Evolutionary conservation across 1,140 invertebrate genomes (phyloP).

Genomic region (Pseudomyrmex gracilis): DNA sequence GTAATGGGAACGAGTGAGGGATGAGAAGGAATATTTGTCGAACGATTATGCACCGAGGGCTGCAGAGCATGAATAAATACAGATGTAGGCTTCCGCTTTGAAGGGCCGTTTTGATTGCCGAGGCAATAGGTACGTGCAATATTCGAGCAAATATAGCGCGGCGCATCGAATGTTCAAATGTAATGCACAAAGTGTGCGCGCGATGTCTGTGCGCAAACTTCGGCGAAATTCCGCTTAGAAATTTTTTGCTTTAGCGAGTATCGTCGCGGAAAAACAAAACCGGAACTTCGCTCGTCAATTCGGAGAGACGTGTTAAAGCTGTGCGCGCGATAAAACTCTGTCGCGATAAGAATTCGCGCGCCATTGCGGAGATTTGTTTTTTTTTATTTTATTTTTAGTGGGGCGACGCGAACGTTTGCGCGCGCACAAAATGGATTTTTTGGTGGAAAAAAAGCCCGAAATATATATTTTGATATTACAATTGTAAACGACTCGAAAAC

Average conservation of each 20-base stretch:
- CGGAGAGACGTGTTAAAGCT: too few species aligned
- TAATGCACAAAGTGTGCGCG: neutral
- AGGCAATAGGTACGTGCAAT: slow-evolving; percentile 28
- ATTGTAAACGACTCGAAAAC: neutral
- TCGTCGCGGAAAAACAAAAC: neutral
- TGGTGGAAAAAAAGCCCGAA: neutral
- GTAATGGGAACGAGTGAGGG: neutral
- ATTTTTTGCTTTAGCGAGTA: too few species aligned
- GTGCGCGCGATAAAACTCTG: too few species aligned
- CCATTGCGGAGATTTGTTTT: too few species aligned
- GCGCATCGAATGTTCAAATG: slow-evolving; percentile 4
- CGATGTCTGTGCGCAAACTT: too few species aligned
- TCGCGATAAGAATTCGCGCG: too few species aligned
- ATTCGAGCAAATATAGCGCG: slow-evolving; percentile 20
- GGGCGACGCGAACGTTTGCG: neutral
- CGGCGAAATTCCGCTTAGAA: too few species aligned
- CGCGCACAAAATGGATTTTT: neutral
- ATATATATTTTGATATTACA: neutral
- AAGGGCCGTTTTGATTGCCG: slow-evolving; percentile 43
- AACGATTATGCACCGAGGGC: slow-evolving; percentile 26
- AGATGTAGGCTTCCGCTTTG: slow-evolving; percentile 9
- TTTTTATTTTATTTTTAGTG: too few species aligned
- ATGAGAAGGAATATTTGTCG: slow-evolving; percentile 21
- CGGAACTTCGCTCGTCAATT: neutral
- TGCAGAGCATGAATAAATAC: slow-evolving; percentile 49